Evolutionary conservation across 2,113 vertebrate species (phyloP).

Genomic region (Blennius ocellaris): DNA sequence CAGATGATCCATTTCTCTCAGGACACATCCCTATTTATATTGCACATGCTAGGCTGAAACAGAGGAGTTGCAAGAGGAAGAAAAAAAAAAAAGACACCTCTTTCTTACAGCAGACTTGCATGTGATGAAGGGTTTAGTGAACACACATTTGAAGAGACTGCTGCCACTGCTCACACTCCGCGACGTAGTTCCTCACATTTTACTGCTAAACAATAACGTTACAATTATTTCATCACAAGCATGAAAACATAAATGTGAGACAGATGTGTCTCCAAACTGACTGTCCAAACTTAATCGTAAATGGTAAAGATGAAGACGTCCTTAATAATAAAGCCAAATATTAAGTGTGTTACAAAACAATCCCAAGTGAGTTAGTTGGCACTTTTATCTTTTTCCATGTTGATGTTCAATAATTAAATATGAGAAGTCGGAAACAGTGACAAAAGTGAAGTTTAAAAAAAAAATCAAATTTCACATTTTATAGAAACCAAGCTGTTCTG

Average conservation of each 20-base stretch:
- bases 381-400: too few species aligned
- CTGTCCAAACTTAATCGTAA: not conserved
- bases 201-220: not conserved
- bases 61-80: not conserved
- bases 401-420: too few species aligned
- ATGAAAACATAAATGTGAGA: not conserved
- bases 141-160: slow-evolving; percentile 8
- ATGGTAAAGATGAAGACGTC: too few species aligned
- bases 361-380: too few species aligned
- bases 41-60: slow-evolving; percentile 17
- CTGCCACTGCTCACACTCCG: slow-evolving; percentile 23
- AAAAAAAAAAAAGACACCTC: slow-evolving; percentile 11
- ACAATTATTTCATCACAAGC: slow-evolving; percentile 23
- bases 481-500: too few species aligned
- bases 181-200: not conserved
- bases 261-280: not conserved
- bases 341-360: too few species aligned
- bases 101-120: slow-evolving; percentile 13
- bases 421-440: not conserved
- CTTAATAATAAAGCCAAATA: too few species aligned
- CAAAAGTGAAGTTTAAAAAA: not conserved
- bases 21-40: slow-evolving; percentile 32
- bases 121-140: slow-evolving; percentile 30
- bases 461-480: not conserved
- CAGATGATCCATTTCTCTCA: slow-evolving; percentile 43